Evolutionary conservation across 2,113 vertebrate genomes (phyloP).

Genomic region (Pseudopodoces humilis): DNA sequence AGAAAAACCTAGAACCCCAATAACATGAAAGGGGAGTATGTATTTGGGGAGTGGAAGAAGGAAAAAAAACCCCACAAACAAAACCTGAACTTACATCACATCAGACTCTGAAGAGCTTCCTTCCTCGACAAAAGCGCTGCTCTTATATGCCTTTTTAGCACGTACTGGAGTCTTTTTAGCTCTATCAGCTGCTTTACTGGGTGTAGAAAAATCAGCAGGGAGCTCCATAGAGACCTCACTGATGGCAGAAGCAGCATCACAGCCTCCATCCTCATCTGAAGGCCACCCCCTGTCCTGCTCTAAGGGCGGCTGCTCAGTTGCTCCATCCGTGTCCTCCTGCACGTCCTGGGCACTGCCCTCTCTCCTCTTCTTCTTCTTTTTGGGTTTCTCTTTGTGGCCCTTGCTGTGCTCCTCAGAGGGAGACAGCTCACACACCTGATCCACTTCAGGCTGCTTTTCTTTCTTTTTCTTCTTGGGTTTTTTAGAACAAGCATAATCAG

Average conservation of each 20-base stretch:
- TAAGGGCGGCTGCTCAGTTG: background rate
- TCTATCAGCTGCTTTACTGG: fast-evolving
- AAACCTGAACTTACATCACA: conserved; percentile 1
- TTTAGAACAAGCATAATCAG: background rate
- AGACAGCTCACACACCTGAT: background rate
- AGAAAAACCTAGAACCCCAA: background rate
- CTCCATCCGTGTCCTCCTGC: background rate
- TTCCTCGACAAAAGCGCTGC: fast-evolving
- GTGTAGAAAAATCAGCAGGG: background rate
- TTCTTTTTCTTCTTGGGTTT: background rate
- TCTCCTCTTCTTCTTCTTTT: background rate
- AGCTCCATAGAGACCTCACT: background rate
- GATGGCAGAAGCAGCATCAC: fast-evolving
- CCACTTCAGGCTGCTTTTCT: fast-evolving
- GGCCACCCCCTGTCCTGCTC: fast-evolving
- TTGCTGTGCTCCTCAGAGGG: fast-evolving
- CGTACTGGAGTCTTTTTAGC: background rate
- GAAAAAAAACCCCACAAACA: background rate
- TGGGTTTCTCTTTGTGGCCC: background rate
- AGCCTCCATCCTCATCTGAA: background rate
- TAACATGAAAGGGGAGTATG: background rate
- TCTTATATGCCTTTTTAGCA: background rate
- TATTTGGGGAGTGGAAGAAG: fast-evolving
- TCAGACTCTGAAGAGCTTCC: background rate
- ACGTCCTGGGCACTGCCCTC: fast-evolving